A percentile compares a stretch with the other conserved stretches of the same genome.
Conservation (phyloP, 2,113 vertebrate genomes). For the Corythaeola cristata region DNA sequence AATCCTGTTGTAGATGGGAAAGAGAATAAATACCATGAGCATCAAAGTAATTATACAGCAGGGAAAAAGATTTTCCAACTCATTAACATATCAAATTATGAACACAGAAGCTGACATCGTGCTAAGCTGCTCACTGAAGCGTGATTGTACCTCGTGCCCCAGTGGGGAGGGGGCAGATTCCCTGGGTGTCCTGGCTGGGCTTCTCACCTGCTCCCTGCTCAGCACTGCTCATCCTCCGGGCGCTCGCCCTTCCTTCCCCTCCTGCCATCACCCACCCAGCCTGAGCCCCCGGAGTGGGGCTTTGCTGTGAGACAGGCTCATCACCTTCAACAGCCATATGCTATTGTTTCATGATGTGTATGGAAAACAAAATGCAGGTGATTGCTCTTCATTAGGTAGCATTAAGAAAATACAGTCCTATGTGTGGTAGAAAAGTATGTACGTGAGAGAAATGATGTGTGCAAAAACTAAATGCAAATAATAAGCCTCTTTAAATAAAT, state of each 20-base stretch:
- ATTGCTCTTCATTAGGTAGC: fast-evolving
- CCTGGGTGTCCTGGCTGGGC: neutral
- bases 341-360: fast-evolving
- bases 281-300: fast-evolving
- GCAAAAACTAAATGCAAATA: neutral
- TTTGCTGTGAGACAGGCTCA: fast-evolving
- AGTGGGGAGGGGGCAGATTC: fast-evolving
- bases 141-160: fast-evolving
- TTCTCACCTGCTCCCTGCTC: fast-evolving
- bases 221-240: fast-evolving
- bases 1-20: neutral
- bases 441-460: neutral
- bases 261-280: neutral
- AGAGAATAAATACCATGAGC: neutral
- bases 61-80: neutral
- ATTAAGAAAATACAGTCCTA: fast-evolving
- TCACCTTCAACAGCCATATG: fast-evolving
- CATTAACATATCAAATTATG: neutral
- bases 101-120: fast-evolving
- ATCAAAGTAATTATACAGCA: neutral
- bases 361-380: neutral
- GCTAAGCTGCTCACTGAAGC: neutral
- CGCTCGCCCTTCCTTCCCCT: neutral
- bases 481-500: neutral
- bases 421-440: too few species aligned